A percentile compares a stretch with the other conserved stretches of the same genome.
Evolutionary conservation across 2,797 vertebrate genomes (phyloP).

Genomic region (Cichlasoma orientale): DNA sequence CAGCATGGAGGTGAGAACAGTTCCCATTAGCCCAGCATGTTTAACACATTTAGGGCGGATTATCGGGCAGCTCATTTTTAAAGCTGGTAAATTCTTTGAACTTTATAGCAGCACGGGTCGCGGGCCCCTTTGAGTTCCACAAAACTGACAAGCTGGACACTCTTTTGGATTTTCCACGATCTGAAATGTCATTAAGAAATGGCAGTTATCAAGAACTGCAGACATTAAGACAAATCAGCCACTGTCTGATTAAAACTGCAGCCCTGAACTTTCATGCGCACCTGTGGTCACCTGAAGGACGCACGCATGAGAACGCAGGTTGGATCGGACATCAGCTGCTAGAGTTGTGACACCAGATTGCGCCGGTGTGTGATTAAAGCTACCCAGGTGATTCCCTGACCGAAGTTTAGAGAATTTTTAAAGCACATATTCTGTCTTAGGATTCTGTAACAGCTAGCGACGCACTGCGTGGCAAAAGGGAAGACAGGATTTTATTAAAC

Average conservation of each 20-base stretch:
- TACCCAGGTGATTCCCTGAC: too few species aligned
- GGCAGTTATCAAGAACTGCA: background rate
- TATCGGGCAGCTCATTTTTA: background rate
- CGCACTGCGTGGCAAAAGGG: too few species aligned
- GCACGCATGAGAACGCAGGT: too few species aligned
- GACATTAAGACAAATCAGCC: background rate
- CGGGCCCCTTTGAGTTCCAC: background rate
- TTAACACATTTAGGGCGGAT: background rate
- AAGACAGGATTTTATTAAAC: too few species aligned
- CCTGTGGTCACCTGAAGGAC: too few species aligned
- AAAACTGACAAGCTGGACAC: accelerated
- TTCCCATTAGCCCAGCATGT: background rate
- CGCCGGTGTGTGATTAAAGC: too few species aligned
- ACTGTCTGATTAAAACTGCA: background rate
- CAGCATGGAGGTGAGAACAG: slow-evolving; percentile 72
- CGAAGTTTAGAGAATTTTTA: too few species aligned
- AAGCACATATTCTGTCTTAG: too few species aligned
- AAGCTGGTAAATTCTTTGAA: background rate
- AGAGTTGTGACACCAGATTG: too few species aligned
- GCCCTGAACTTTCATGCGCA: background rate
- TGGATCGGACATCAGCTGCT: too few species aligned
- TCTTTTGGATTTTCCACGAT: background rate
- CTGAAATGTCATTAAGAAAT: background rate
- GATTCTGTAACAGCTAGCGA: too few species aligned
- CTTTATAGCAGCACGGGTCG: background rate